phyloP scores from a whole-genome alignment of 2,888 invertebrate species.

The Mythimna lalbum region DNA sequence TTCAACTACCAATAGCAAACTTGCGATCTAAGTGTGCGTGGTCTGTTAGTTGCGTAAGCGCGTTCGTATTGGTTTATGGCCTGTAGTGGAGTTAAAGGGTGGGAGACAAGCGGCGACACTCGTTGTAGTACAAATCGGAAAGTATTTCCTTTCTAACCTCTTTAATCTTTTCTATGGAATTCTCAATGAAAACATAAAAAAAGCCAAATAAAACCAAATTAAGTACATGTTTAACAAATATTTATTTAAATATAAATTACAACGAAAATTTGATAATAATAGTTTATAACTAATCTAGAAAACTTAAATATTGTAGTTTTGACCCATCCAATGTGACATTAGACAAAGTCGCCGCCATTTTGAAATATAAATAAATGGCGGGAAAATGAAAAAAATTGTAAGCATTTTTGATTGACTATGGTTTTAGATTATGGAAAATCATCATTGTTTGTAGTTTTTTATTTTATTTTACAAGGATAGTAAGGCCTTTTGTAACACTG shows the following conservation, averaged over 20 bases:
- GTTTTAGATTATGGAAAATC: background rate
- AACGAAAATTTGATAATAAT: constrained; percentile 68
- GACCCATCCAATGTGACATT: constrained; percentile 39
- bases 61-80: too few relatives aligned
- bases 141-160: too few relatives aligned
- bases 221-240: constrained; percentile 65
- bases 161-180: too few relatives aligned
- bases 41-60: too few relatives aligned
- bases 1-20: too few relatives aligned
- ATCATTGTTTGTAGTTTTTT: background rate
- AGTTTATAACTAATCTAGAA: constrained; percentile 74
- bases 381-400: background rate
- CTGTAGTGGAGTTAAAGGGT: too few relatives aligned
- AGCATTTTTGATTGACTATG: background rate
- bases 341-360: constrained; percentile 6
- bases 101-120: too few relatives aligned
- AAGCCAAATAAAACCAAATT: constrained; percentile 41
- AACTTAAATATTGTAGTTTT: constrained; percentile 54
- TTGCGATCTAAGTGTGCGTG: too few relatives aligned
- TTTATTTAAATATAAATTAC: constrained; percentile 69
- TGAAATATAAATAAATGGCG: background rate
- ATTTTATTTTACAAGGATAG: background rate
- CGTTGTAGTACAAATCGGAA: too few relatives aligned
- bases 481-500: too few relatives aligned
- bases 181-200: too few relatives aligned